Evolutionary conservation across 2,797 vertebrate genomes (phyloP).

Genomic region (Acipenser transmontanus): DNA sequence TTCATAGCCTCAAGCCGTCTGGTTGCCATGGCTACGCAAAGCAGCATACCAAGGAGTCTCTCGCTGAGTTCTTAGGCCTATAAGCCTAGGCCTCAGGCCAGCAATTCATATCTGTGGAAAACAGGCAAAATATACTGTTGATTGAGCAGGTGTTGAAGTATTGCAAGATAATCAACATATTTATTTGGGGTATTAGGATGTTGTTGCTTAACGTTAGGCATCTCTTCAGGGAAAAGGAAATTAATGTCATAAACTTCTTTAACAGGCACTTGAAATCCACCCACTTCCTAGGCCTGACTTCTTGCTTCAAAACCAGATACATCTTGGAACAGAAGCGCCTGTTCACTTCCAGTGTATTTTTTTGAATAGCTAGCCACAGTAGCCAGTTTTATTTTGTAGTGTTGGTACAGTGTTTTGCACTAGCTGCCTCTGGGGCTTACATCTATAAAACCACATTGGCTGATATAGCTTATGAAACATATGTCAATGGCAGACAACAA

Average conservation of each 20-base stretch:
- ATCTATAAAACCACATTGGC: too few relatives aligned
- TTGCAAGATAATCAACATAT: slow-evolving; percentile 64
- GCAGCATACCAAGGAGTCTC: slow-evolving; percentile 24
- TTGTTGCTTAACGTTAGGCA: slow-evolving; percentile 38
- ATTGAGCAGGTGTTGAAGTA: slow-evolving; percentile 56
- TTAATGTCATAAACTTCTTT: slow-evolving; percentile 49
- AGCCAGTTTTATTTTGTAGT: too few relatives aligned
- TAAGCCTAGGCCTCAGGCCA: slow-evolving; percentile 12
- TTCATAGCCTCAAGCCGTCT: slow-evolving; percentile 24
- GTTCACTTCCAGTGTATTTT: too few relatives aligned
- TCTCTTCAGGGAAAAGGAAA: slow-evolving; percentile 48
- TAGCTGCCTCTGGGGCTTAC: too few relatives aligned
- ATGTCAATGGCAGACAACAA: too few relatives aligned
- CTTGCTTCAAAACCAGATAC: too few relatives aligned
- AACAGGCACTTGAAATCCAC: slow-evolving; percentile 41
- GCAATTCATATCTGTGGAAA: slow-evolving; percentile 14
- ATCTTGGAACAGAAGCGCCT: too few relatives aligned
- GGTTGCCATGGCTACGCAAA: slow-evolving; percentile 26
- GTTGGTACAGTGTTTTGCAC: too few relatives aligned
- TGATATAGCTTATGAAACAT: too few relatives aligned
- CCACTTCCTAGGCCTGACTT: too few relatives aligned
- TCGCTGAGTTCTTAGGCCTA: slow-evolving; percentile 20
- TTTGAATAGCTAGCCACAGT: too few relatives aligned
- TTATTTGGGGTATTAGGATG: slow-evolving; percentile 65
- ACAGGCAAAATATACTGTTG: slow-evolving; percentile 36